A percentile compares a stretch with the other conserved stretches of the same genome.
These are phyloP conservation scores for Dipodomys ordii DNA, from an alignment of 2,113 vertebrate genomes.

Conservation along the genomic window DNA sequence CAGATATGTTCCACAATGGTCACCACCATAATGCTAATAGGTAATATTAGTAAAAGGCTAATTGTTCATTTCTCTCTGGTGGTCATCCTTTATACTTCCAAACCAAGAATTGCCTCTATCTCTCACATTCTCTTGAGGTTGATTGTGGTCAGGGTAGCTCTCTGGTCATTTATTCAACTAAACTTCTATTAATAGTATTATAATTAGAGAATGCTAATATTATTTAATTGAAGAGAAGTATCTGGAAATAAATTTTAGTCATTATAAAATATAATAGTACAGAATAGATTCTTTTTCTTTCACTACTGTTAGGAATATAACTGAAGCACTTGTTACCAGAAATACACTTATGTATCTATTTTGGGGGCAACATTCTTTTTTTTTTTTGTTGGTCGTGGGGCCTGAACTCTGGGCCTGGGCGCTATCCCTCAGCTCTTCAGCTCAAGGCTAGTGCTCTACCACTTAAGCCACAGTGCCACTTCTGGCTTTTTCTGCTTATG, in stretches of 20 bases:
- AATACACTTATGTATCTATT: too few species aligned
- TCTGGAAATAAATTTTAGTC: background rate
- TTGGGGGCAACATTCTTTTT: too few species aligned
- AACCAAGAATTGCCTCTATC: background rate
- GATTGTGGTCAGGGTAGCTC: background rate
- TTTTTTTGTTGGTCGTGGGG: too few species aligned
- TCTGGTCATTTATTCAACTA: background rate
- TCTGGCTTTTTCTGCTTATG: too few species aligned
- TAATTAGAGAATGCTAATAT: too few species aligned
- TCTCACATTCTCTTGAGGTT: background rate
- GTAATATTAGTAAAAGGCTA: background rate
- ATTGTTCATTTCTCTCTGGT: background rate
- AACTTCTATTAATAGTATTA: background rate
- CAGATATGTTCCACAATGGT: constrained; percentile 32
- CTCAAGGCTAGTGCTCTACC: too few species aligned
- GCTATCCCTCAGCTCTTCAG: too few species aligned
- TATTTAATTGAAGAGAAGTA: background rate
- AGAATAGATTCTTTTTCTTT: too few species aligned
- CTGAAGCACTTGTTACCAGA: too few species aligned
- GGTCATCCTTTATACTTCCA: background rate
- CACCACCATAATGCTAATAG: background rate
- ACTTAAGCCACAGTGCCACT: too few species aligned
- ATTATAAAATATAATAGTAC: background rate
- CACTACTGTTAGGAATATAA: too few species aligned
- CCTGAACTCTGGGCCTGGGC: too few species aligned